These are phyloP conservation scores for Apocheima hispidaria DNA, from an alignment of 2,888 invertebrate species.

Conservation along the genomic window DNA sequence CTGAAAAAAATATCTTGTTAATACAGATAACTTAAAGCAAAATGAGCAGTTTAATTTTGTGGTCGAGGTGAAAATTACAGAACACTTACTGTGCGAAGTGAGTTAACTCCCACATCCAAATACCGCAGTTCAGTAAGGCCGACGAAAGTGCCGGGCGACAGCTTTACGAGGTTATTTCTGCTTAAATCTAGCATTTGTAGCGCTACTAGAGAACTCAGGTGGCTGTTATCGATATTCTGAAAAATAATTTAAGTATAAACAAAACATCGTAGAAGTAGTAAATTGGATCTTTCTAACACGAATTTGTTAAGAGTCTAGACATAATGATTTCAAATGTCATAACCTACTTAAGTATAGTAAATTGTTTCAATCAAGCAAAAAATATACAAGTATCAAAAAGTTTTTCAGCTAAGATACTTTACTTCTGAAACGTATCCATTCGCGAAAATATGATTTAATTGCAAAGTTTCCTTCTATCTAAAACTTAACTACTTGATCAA, in stretches of 20 bases:
- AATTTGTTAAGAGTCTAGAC: too few relatives aligned
- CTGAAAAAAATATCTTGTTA: too few relatives aligned
- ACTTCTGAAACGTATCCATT: slow-evolving; percentile 12
- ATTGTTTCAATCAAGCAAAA: not conserved
- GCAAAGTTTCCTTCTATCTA: slow-evolving; percentile 36
- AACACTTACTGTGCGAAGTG: slow-evolving; percentile 91
- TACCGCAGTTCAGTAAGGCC: slow-evolving; percentile 89
- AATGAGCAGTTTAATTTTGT: not conserved
- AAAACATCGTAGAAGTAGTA: not conserved
- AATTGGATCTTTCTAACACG: too few relatives aligned
- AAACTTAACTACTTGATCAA: slow-evolving; percentile 40
- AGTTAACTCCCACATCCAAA: slow-evolving; percentile 94
- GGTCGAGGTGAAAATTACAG: not conserved
- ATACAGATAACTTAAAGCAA: not conserved
- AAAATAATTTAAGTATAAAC: slow-evolving; percentile 43
- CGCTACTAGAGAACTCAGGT: slow-evolving; percentile 88
- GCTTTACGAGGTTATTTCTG: slow-evolving; percentile 93
- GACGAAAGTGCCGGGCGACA: slow-evolving; percentile 93
- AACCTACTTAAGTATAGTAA: not conserved
- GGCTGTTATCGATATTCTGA: slow-evolving; percentile 91
- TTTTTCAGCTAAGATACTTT: not conserved
- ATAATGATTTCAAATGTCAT: too few relatives aligned
- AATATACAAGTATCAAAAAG: not conserved
- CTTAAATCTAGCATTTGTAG: slow-evolving; percentile 93
- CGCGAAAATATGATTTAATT: slow-evolving; percentile 26